These are phyloP conservation scores for Chouioia cunea DNA, from an alignment of 2,888 invertebrate species.

Conservation along the genomic window DNA sequence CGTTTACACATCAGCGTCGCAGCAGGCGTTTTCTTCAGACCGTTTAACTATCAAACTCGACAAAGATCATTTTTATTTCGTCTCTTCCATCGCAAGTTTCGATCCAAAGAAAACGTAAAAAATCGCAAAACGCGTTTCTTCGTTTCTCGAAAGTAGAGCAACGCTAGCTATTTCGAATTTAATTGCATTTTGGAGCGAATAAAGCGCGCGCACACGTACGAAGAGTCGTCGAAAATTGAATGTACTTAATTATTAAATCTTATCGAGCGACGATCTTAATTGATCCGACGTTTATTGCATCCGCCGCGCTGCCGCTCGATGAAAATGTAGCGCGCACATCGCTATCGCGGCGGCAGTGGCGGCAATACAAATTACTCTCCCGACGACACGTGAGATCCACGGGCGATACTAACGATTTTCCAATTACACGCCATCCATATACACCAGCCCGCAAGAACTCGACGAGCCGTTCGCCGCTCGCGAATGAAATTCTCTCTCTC, in stretches of 20 bases:
- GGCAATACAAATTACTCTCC: conserved; percentile 55
- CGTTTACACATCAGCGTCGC: conserved; percentile 13
- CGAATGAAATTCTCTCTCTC: too few species aligned
- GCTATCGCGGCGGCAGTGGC: not conserved
- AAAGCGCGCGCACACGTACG: conserved; percentile 2
- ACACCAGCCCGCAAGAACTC: too few species aligned
- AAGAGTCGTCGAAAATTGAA: conserved; percentile 39
- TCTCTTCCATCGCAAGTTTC: not conserved
- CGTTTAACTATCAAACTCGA: conserved; percentile 18
- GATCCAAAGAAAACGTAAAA: too few species aligned
- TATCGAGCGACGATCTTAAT: conserved; percentile 47
- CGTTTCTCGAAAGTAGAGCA: not conserved
- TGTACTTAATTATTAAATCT: conserved; percentile 39
- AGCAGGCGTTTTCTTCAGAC: not conserved
- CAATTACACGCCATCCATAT: conserved; percentile 61
- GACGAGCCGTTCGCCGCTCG: too few species aligned
- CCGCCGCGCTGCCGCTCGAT: conserved; percentile 19
- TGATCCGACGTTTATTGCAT: conserved; percentile 49
- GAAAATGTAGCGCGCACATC: not conserved
- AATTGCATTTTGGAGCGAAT: conserved; percentile 9
- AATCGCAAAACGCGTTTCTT: too few species aligned
- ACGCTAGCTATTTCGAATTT: not conserved
- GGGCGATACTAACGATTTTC: conserved; percentile 66
- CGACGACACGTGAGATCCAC: conserved; percentile 49
- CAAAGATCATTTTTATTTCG: conserved; percentile 6